Evolutionary conservation across 1,140 invertebrate species (phyloP).

Genomic region (Trachelipus rathkii): DNA sequence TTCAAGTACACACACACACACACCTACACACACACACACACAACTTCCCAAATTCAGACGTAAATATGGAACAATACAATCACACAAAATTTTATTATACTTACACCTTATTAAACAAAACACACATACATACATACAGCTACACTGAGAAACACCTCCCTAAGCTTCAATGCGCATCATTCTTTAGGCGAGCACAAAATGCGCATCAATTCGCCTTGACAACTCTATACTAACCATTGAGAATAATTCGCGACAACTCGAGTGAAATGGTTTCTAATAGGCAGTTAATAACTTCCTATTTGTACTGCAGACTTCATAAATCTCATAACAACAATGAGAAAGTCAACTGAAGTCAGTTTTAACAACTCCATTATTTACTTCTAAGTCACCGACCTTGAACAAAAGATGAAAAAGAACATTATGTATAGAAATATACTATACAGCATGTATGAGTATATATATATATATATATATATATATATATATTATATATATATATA

Average conservation of each 20-base stretch:
- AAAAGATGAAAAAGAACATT: neutral
- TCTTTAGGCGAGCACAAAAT: no score
- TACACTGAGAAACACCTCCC: no score
- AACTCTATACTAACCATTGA: neutral
- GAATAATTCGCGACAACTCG: neutral
- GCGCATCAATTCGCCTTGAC: neutral
- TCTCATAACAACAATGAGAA: neutral
- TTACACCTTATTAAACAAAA: no score
- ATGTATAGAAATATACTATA: neutral
- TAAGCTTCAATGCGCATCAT: no score
- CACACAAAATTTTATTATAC: no score
- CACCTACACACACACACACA: no score
- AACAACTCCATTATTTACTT: conserved; percentile 11
- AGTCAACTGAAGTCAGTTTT: neutral
- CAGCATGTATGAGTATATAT: neutral
- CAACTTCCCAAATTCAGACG: no score
- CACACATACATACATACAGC: no score
- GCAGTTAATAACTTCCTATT: conserved; percentile 10
- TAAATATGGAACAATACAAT: no score
- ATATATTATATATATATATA: neutral
- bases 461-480: conserved; percentile 1
- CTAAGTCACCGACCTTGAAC: neutral
- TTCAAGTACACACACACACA: no score
- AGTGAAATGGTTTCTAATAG: conserved; percentile 10
- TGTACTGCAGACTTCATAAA: conserved; percentile 9